Evolutionary conservation across 1,140 invertebrate species (phyloP).

Genomic region (Cherax destructor): DNA sequence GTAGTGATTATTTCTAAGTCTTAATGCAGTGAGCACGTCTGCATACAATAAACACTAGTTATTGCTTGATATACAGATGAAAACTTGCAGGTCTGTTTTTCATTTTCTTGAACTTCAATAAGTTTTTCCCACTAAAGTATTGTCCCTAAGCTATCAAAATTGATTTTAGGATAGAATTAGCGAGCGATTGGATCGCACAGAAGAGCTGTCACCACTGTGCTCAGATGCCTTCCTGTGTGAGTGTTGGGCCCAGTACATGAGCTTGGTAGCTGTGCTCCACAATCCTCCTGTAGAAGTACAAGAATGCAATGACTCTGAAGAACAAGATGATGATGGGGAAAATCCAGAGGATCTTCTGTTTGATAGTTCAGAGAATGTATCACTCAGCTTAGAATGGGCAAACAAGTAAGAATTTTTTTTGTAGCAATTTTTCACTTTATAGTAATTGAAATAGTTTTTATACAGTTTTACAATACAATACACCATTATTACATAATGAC

Average conservation of each 20-base stretch:
- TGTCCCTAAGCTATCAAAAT: neutral
- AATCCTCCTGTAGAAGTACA: slow-evolving; percentile 16
- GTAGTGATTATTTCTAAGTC: too few species aligned
- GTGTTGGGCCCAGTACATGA: slow-evolving; percentile 62
- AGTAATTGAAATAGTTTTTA: too few species aligned
- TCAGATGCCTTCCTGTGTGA: slow-evolving; percentile 53
- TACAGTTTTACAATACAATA: too few species aligned
- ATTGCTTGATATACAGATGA: too few species aligned
- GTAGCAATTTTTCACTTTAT: too few species aligned
- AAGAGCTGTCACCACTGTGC: slow-evolving; percentile 56
- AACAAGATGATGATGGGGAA: slow-evolving; percentile 9
- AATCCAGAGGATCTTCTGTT: slow-evolving; percentile 27
- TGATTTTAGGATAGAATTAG: slow-evolving; percentile 32
- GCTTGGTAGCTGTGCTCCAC: slow-evolving; percentile 56
- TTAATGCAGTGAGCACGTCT: too few species aligned
- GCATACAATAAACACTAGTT: too few species aligned
- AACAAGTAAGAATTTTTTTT: slow-evolving; percentile 9
- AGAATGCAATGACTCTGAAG: neutral
- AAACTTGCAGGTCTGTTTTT: too few species aligned
- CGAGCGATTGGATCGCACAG: slow-evolving; percentile 13
- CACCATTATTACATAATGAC: too few species aligned
- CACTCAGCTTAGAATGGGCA: slow-evolving; percentile 49
- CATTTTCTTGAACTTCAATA: too few species aligned
- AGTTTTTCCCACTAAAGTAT: too few species aligned
- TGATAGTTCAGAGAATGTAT: slow-evolving; percentile 30